Evolutionary conservation across 2,113 vertebrate genomes (phyloP), one percentile per base, ranked within the genome.

Genomic region (Pachyramphus minor): DNA sequence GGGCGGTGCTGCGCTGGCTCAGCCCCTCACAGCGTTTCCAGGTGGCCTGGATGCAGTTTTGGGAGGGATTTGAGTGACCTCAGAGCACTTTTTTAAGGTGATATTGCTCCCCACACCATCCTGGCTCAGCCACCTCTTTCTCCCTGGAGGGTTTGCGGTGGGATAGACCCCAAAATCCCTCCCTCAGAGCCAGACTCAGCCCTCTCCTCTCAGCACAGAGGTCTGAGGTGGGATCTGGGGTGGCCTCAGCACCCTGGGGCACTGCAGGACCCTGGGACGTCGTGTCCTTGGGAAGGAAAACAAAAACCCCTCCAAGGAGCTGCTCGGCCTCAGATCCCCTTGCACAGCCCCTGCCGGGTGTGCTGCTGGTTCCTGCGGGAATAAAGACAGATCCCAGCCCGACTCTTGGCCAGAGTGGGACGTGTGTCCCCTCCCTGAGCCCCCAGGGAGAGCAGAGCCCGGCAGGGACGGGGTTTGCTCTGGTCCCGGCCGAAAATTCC

Each of bases 31-130:
- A 4, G 41, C 11, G 0, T 22, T 35, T 49, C 93, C 89, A 78
- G 84, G 81, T 55, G 59, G 24, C 37, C n/a, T 33, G 69, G 31
- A 4, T 33, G 68, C 6, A 16, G 49, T 77, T 62, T 21, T 12
- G 6, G 22, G 50, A 37, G 30, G 17, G 19, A 6, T 55, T 68
- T 21, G 59, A 30, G 53, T 8, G 45, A 58, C 16, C 3, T 25
- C 59, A 11, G 33, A 7, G 30, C 14, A 9, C 1, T 53, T 45
- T 59, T 33, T 42, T 21, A 19, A 56, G 27, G 7, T 8, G 31
- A 27, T 52, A 3, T 1, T 41, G 5, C 4, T 37, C 19, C 33
- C 3, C 15, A 41, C 8, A 5, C 0, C n/a, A 20, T 20, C 20
- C 53, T 4, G 1, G 10, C 30, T 33, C 24, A 78, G 52, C 41